Evolutionary conservation across 1,140 invertebrate genomes (phyloP), one percentile per base, ranked within the genome.

Genomic region (Caenorhabditis briggsae): DNA sequence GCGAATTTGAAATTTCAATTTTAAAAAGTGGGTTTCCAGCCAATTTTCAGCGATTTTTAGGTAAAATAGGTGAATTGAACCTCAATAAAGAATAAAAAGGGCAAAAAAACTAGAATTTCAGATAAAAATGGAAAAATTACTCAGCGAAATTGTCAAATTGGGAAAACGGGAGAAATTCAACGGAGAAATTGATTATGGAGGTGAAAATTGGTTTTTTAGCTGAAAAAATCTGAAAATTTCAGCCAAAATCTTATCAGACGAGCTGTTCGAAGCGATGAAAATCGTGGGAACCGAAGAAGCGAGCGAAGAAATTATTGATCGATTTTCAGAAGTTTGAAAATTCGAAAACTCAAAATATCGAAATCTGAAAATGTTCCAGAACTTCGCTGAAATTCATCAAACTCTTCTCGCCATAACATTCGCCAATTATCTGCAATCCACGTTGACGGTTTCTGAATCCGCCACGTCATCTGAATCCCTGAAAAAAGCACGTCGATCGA

Each of bases 121-220:
- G n/a, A n/a, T 5, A 9, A n/a, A 25, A 16, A 65, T 65, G 61
- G 33, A 65, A 18, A 25, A 65, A 14, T 12, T 65, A 5, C 61
- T 65, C 12, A 16, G 11, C 1, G 25, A 65, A 9, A 23, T 65
- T 14, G 33, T 65, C 9, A 25, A 65, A 41, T 25, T 65, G 23
- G 23, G 33, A 9, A 65, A 33, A 65, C 16, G 7, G 5, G 25
- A 65, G 11, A 41, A 65, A 65, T 65, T 65, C 18, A 70, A 70
- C 23, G 64, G 64, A 46, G 41, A 43, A 70, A 46, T 70, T 43
- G n/a, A n/a, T 70, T 70, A 46, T 70, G 64, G 64, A 70, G 64
- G 33, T 53, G 50, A 53, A 53, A 70, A 46, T 70, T 18, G n/a
- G 11, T 70, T 70, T 18, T 70, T 33, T 33, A 70, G 64, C 9